Base-by-base conservation (phyloP, 2,797 vertebrate species). In the Gadopsis bispinosus region DNA sequence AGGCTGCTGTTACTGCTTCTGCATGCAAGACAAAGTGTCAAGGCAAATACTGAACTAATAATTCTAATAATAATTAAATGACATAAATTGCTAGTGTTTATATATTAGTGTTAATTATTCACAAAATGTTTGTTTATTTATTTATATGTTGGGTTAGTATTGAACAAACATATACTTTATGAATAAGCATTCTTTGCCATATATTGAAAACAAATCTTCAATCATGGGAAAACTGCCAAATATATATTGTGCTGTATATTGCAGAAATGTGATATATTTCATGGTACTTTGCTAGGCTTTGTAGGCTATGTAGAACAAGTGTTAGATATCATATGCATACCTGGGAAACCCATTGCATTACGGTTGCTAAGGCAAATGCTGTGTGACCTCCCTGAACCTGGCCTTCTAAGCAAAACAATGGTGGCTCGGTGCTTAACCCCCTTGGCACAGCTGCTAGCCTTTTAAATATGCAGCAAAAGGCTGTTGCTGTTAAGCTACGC, bases 381-480 rank as follows among this genome's bases (percentile, higher is more conserved):
- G 37, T 60, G 64, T 75, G 77, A 86, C 72, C 80, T 73, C 47
- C 54, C 29, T 2, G 20, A 83, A 54, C 69, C 19, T 29, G 59
- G 33, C 75, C 60, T 43, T 77, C 50, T 37, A 51, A 78, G 78
- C 73, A 77, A 64, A 75, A 26, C 2, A 29, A 6, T 19, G 17
- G 66, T 56, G 41, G 64, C 73, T 83, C 41, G 51, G 73, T 64
- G 41, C 78, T 89, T 85, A 80, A 72, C 87, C 85, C 69, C 8
- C 16, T 48, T 80, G 59, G 73, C 53, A 80, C 75, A 75, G 81
- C 83, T 75, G 70, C 74, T 75, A 45, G 84, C 64, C 67, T 85
- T 89, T 89, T 84, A 75, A 87, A 88, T 69, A 81, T 79, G 61
- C 70, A 76, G 77, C 73, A 83, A 84, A 79, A 50, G 53, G 43